Conservation (phyloP, 2,797 vertebrate species). For the Poeciliopsis turneri region DNA sequence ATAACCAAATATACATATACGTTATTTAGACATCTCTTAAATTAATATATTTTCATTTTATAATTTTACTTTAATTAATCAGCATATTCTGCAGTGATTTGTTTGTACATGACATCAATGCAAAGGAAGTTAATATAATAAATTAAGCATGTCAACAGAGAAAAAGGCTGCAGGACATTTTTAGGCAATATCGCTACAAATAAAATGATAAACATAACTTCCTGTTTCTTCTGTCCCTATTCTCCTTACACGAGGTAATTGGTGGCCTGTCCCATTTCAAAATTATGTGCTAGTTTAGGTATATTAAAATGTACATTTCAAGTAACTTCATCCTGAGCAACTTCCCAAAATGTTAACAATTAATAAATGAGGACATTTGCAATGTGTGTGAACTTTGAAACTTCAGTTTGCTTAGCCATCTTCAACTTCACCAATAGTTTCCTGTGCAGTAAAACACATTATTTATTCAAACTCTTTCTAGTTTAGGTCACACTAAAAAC, state of each 20-base stretch:
- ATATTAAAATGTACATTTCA: conserved; percentile 6
- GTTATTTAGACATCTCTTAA: conserved; percentile 82
- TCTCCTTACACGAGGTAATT: conserved; percentile 42
- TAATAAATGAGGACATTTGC: conserved; percentile 16
- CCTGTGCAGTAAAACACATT: conserved; percentile 15
- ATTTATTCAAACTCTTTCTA: conserved; percentile 26
- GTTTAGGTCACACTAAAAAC: conserved; percentile 51
- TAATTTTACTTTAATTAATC: conserved; percentile 59
- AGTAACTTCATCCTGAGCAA: not conserved
- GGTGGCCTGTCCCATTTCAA: conserved; percentile 4
- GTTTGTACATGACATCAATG: conserved; percentile 91
- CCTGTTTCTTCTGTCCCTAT: conserved; percentile 34
- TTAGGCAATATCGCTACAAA: conserved; percentile 66
- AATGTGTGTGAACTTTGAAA: conserved; percentile 18
- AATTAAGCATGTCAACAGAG: conserved; percentile 94
- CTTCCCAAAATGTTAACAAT: conserved; percentile 9
- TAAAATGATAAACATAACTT: conserved; percentile 57
- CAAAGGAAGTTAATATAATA: conserved; percentile 87
- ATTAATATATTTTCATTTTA: conserved; percentile 73
- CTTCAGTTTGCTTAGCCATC: conserved; percentile 16
- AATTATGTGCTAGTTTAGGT: not conserved
- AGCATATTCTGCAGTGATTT: conserved; percentile 79
- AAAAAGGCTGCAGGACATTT: conserved; percentile 62
- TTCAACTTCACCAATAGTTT: conserved; percentile 40
- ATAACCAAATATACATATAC: conserved; percentile 99